phyloP scores from a whole-genome alignment of 2,113 vertebrate genomes.

The Echinops telfairi region DNA sequence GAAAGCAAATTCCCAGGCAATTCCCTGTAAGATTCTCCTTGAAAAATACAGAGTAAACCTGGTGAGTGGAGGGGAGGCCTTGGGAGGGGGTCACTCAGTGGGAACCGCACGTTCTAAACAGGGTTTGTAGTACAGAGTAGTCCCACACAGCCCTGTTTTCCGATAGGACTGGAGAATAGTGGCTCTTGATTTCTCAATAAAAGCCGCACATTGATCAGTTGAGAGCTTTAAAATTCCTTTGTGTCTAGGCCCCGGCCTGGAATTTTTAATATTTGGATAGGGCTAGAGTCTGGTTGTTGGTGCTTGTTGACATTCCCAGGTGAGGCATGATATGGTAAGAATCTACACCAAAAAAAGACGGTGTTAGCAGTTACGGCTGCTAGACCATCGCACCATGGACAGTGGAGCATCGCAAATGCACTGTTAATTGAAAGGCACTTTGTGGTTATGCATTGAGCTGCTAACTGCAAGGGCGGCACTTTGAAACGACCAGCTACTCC shows the following conservation, averaged over 20 bases:
- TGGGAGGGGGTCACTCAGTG: background rate
- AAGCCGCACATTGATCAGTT: background rate
- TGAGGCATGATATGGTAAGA: too few relatives aligned
- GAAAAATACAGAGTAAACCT: slow-evolving; percentile 10
- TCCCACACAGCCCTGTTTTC: background rate
- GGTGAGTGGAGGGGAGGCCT: background rate
- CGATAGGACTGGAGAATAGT: background rate
- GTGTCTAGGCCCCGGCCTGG: background rate
- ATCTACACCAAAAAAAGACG: too few relatives aligned
- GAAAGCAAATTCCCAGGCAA: background rate
- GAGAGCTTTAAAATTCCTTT: slow-evolving; percentile 29
- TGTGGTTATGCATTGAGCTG: too few relatives aligned
- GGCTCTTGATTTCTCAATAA: background rate
- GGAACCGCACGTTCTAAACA: background rate
- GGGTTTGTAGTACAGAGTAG: background rate
- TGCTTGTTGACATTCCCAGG: too few relatives aligned
- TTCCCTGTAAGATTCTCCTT: background rate
- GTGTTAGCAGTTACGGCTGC: too few relatives aligned
- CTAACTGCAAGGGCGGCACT: too few relatives aligned
- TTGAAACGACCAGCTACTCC: too few relatives aligned
- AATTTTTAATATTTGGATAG: slow-evolving; percentile 12
- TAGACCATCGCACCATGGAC: too few relatives aligned
- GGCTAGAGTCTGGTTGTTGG: background rate
- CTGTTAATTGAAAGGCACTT: too few relatives aligned
- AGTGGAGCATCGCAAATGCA: too few relatives aligned